These are phyloP conservation scores for Punctoribates punctum DNA, from an alignment of 2,888 invertebrate genomes.

Conservation along the genomic window DNA sequence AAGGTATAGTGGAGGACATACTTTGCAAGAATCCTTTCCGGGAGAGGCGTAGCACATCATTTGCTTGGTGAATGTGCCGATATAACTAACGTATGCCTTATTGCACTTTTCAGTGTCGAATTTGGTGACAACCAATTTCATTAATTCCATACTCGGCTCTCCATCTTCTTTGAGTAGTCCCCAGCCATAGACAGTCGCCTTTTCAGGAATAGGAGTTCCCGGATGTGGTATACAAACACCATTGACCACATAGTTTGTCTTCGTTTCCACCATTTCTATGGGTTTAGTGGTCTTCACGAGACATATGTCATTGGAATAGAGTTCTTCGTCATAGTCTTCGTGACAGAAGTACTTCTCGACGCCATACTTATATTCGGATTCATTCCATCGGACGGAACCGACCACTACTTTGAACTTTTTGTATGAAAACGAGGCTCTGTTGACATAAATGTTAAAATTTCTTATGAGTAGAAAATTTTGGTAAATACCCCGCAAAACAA, in stretches of 20 bases:
- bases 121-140: background rate
- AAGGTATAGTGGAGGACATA: background rate
- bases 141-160: background rate
- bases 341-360: background rate
- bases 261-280: background rate
- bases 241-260: background rate
- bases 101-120: background rate
- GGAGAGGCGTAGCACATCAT: conserved; percentile 18
- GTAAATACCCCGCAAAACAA: conserved; percentile 41
- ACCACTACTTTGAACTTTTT: conserved; percentile 6
- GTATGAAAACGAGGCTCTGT: background rate
- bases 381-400: background rate
- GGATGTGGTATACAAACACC: background rate
- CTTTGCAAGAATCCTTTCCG: conserved; percentile 20
- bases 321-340: background rate
- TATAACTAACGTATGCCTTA: background rate
- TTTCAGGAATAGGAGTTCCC: background rate
- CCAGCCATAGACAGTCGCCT: conserved; percentile 12
- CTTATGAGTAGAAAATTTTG: no score
- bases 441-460: background rate
- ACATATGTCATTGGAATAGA: conserved; percentile 34
- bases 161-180: background rate
- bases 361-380: background rate
- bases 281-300: conserved; percentile 35
- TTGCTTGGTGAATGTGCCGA: background rate